These are phyloP conservation scores for Egretta garzetta DNA, from an alignment of 2,113 vertebrate species.

Conservation along the genomic window DNA sequence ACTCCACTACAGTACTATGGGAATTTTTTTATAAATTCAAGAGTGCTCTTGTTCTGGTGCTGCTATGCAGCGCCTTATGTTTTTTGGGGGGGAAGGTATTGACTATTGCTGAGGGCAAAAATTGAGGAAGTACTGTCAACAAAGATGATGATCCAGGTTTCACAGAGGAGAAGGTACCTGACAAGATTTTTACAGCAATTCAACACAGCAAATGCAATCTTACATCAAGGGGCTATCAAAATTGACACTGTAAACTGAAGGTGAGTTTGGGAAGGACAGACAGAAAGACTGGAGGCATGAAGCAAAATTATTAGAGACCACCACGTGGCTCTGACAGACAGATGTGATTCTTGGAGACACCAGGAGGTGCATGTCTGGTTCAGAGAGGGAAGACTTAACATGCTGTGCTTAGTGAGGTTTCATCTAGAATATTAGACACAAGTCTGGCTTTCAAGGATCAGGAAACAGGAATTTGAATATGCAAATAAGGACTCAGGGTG, in stretches of 20 bases:
- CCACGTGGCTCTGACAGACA: not conserved
- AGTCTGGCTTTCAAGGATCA: not conserved
- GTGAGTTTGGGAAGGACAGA: not conserved
- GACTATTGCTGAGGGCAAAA: not conserved
- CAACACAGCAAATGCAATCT: not conserved
- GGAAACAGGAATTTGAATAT: not conserved
- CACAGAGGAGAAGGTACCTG: not conserved
- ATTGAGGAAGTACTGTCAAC: not conserved
- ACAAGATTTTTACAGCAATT: not conserved
- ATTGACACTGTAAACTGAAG: not conserved
- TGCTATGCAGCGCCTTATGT: fast-evolving
- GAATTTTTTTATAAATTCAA: not conserved
- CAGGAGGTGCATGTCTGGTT: not conserved
- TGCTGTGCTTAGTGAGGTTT: not conserved
- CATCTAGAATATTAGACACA: not conserved
- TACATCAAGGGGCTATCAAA: not conserved
- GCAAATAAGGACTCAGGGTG: not conserved
- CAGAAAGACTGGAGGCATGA: not conserved
- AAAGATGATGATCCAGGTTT: not conserved
- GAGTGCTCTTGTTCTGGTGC: not conserved
- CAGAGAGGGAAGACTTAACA: not conserved
- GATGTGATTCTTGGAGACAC: not conserved
- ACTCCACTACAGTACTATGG: not conserved
- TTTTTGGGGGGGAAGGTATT: not conserved
- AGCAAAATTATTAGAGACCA: not conserved